Evolutionary conservation across 2,888 invertebrate species (phyloP).

Genomic region (Tetragonula carbonaria): DNA sequence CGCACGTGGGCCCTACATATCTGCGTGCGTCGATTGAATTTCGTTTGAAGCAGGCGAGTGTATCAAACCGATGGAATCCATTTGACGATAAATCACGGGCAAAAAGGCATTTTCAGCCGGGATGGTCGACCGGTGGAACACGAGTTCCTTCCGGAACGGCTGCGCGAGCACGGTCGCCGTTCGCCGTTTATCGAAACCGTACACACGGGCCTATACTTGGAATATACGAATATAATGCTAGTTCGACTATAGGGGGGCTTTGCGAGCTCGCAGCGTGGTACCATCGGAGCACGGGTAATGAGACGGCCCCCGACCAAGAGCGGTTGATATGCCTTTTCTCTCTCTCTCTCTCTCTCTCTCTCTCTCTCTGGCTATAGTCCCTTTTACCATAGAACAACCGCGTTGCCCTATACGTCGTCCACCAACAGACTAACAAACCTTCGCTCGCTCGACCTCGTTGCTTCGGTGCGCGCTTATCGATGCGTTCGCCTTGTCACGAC

Average conservation of each 20-base stretch:
- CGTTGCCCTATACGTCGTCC: slow-evolving; percentile 59
- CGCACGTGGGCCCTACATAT: background rate
- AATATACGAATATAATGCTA: slow-evolving; percentile 72
- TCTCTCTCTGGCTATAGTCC: slow-evolving; percentile 67
- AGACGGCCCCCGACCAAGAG: slow-evolving; percentile 84
- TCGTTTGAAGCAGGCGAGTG: too few relatives aligned
- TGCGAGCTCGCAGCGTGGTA: slow-evolving; percentile 82
- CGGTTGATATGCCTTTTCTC: slow-evolving; percentile 74
- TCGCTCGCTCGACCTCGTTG: slow-evolving; percentile 30
- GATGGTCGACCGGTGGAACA: slow-evolving; percentile 12
- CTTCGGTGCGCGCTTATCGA: slow-evolving; percentile 46
- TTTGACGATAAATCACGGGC: background rate
- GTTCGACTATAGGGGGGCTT: slow-evolving; percentile 73
- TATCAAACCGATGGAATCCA: background rate
- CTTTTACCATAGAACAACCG: slow-evolving; percentile 61
- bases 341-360: too few relatives aligned
- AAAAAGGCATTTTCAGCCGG: background rate
- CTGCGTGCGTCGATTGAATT: background rate
- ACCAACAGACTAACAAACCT: slow-evolving; percentile 63
- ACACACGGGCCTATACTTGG: slow-evolving; percentile 51
- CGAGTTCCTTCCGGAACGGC: slow-evolving; percentile 46
- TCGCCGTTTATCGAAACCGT: slow-evolving; percentile 42
- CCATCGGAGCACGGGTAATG: slow-evolving; percentile 82
- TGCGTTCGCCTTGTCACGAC: slow-evolving; percentile 1
- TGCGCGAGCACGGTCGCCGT: slow-evolving; percentile 31